Percentiles rank a stretch among this genome's conserved stretches.
phyloP scores from a whole-genome alignment of 1,140 invertebrate genomes.

The Pseudomyrmex flavicornis region DNA sequence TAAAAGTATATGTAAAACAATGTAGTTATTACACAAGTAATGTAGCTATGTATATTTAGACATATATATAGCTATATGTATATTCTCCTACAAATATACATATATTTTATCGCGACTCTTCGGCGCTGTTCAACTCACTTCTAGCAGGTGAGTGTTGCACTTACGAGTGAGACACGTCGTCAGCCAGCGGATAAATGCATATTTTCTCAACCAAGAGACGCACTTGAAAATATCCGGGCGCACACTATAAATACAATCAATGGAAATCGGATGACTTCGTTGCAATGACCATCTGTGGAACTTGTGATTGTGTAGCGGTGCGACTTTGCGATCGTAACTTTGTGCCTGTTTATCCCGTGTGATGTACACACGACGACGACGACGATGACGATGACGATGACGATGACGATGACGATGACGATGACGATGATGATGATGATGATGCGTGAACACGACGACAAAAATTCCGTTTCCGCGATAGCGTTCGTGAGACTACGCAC shows the following conservation, averaged over 20 bases:
- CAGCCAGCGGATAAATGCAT: constrained; percentile 66
- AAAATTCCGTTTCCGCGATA: too few species aligned
- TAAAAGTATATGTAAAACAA: too few species aligned
- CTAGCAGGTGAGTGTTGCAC: constrained; percentile 8
- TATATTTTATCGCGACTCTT: constrained; percentile 25
- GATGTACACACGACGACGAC: constrained; percentile 18
- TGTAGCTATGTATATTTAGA: too few species aligned
- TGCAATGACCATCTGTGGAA: constrained; percentile 76
- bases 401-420: neutral
- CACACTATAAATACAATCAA: constrained; percentile 80
- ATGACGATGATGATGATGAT: neutral
- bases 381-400: neutral
- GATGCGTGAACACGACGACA: neutral
- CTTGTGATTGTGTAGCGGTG: neutral
- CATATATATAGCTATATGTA: neutral
- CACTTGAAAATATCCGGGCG: constrained; percentile 75
- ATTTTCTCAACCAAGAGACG: constrained; percentile 52
- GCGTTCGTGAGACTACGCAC: neutral
- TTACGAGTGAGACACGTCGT: constrained; percentile 59
- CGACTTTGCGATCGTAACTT: constrained; percentile 28
- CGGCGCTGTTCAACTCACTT: constrained; percentile 12
- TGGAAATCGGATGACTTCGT: constrained; percentile 75
- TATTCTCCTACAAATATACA: neutral
- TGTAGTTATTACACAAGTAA: too few species aligned
- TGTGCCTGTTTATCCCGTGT: neutral